Percentiles rank a stretch among this genome's conserved stretches.
These are phyloP conservation scores for Halocynthia roretzi DNA, from an alignment of 23 tunicate genomes.

Conservation along the genomic window DNA sequence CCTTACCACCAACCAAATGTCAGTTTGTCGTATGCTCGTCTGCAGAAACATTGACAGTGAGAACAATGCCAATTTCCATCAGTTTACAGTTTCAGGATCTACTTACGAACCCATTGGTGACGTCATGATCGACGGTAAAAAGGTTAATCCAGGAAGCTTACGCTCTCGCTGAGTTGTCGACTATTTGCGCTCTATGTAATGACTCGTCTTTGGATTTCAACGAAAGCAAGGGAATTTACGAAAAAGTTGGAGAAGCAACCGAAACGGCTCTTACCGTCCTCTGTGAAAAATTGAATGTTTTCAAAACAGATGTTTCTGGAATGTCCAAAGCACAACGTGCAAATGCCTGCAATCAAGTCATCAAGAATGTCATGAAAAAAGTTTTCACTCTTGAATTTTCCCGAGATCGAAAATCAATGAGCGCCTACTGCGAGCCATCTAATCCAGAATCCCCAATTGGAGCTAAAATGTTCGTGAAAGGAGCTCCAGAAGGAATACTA, in stretches of 20 bases:
- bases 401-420: slow-evolving; percentile 99
- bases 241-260: slow-evolving; percentile 99
- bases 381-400: slow-evolving; percentile 91
- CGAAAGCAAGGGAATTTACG: slow-evolving; percentile 86
- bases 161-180: slow-evolving; percentile 84
- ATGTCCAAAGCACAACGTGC: slow-evolving; percentile 60
- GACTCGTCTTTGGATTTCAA: slow-evolving; percentile 97
- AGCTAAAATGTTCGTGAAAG: slow-evolving; percentile 86
- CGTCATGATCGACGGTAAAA: slow-evolving; percentile 52
- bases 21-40: slow-evolving; percentile 65
- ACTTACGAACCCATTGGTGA: slow-evolving; percentile 97
- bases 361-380: slow-evolving; percentile 64
- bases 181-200: slow-evolving; percentile 96
- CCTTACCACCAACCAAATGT: slow-evolving; percentile 98
- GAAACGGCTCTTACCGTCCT: slow-evolving; percentile 97
- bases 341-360: slow-evolving; percentile 42
- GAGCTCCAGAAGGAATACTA: slow-evolving; percentile 97
- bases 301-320: slow-evolving; percentile 38
- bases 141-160: slow-evolving; percentile 54
- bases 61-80: slow-evolving; percentile 36
- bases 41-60: slow-evolving; percentile 5
- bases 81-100: slow-evolving; percentile 89
- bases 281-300: slow-evolving; percentile 98
- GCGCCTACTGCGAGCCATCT: slow-evolving; percentile 74
- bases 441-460: slow-evolving; percentile 23